Conservation (phyloP, 2,113 vertebrate species). For the Columba livia region DNA sequence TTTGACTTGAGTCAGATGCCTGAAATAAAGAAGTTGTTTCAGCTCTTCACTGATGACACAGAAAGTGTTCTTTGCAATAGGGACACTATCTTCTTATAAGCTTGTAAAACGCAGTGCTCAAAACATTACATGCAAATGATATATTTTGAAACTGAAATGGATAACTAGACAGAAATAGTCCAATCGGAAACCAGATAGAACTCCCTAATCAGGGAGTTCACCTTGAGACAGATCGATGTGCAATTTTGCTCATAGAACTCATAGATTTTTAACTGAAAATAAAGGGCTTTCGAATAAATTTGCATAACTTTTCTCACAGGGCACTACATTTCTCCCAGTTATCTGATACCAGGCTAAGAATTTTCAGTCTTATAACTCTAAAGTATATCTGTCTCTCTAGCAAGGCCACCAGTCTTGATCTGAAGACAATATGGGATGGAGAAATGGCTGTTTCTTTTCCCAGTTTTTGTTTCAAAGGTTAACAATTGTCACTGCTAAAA, state of each 20-base stretch:
- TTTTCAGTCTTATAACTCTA: not conserved
- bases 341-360: not conserved
- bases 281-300: not conserved
- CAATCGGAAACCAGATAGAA: not conserved
- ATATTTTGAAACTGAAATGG: not conserved
- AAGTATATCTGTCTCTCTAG: not conserved
- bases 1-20: not conserved
- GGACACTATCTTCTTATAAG: not conserved
- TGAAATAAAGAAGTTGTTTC: not conserved
- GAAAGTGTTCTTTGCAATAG: not conserved
- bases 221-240: not conserved
- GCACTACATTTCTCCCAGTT: not conserved
- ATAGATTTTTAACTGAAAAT: not conserved
- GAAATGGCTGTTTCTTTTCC: not conserved
- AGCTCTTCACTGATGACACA: not conserved
- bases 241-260: not conserved
- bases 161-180: not conserved
- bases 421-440: not conserved
- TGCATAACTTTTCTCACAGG: not conserved
- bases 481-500: not conserved
- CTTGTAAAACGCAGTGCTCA: not conserved
- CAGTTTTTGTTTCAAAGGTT: not conserved
- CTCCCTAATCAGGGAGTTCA: not conserved
- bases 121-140: not conserved
- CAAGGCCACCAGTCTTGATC: not conserved